Evolutionary conservation across 2,113 vertebrate species (phyloP).

Genomic region (Tragelaphus imberbis): DNA sequence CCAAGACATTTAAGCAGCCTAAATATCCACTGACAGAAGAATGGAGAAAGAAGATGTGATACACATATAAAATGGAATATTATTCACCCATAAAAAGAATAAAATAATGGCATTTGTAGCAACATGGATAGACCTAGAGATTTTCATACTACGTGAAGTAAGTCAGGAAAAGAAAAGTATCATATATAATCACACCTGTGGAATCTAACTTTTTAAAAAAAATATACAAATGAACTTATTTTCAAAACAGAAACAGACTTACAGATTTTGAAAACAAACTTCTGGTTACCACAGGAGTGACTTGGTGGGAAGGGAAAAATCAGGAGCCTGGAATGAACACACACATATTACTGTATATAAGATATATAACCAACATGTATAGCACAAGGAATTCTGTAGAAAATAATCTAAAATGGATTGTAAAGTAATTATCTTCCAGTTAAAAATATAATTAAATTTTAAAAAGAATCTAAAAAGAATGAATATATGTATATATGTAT

Average conservation of each 20-base stretch:
- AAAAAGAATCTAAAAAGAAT: neutral
- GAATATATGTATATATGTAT: neutral
- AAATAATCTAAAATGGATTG: neutral
- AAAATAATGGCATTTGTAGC: neutral
- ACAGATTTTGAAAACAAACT: neutral
- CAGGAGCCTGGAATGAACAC: neutral
- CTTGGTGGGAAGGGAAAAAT: neutral
- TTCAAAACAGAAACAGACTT: neutral
- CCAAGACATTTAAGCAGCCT: neutral
- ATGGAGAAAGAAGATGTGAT: neutral
- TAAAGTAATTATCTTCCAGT: neutral
- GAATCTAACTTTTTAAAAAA: neutral
- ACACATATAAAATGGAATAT: neutral
- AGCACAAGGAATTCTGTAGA: neutral
- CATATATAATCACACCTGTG: neutral
- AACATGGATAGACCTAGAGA: neutral
- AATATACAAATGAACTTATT: neutral
- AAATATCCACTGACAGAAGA: neutral
- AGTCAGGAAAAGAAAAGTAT: neutral
- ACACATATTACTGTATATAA: neutral
- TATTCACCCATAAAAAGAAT: neutral
- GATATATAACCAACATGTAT: neutral
- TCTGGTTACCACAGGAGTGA: neutral
- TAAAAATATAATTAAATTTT: neutral
- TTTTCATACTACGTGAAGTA: neutral